Conservation (phyloP, 2,888 invertebrate genomes). For the Drosophila pegasa region DNA sequence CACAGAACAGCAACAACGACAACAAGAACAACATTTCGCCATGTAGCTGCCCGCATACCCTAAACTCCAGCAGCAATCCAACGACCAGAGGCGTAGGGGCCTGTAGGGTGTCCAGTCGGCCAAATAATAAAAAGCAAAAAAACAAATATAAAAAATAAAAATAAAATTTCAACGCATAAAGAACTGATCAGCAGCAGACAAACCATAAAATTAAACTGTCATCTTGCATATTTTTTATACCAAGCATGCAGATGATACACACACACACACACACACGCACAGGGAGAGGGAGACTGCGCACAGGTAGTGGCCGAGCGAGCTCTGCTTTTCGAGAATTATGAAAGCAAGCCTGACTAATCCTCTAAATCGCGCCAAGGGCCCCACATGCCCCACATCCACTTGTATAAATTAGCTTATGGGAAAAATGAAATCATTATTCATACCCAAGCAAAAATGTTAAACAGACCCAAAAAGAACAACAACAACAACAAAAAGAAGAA, state of each 20-base stretch:
- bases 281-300: conserved; percentile 15
- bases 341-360: conserved; percentile 83
- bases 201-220: conserved; percentile 85
- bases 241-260: conserved; percentile 64
- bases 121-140: conserved; percentile 18
- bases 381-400: conserved; percentile 67
- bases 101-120: conserved; percentile 18
- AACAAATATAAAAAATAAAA: conserved; percentile 30
- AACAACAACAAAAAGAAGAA: neutral
- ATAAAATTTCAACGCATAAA: conserved; percentile 80
- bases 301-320: conserved; percentile 55
- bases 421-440: conserved; percentile 83
- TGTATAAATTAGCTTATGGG: conserved; percentile 82
- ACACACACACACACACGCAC: conserved; percentile 26
- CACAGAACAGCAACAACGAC: conserved; percentile 14
- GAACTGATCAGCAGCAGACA: conserved; percentile 84
- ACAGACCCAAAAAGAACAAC: conserved; percentile 45
- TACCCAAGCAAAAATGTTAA: conserved; percentile 75
- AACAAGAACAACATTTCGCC: conserved; percentile 44
- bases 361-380: conserved; percentile 78
- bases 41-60: conserved; percentile 63
- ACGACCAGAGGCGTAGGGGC: neutral
- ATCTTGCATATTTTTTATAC: conserved; percentile 84
- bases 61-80: conserved; percentile 9
- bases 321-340: conserved; percentile 72